Base-by-base conservation (phyloP, 2,888 invertebrate genomes). In the Dynastes tityus region DNA sequence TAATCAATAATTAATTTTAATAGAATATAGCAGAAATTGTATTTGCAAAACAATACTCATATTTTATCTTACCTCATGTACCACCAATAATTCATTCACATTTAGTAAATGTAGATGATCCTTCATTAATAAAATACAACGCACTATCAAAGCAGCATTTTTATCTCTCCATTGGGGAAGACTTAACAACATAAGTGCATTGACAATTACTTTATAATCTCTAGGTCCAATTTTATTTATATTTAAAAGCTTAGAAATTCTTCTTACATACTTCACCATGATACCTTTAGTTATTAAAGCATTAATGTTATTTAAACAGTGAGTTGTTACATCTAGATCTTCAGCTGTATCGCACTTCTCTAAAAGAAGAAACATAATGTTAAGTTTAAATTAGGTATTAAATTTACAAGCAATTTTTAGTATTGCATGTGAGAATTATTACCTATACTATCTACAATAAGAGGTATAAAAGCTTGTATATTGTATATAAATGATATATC, bases 141-240 rank as follows among this genome's bases (percentile, higher is more conserved):
- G 82, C 2, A 89, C 85, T 71, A 89, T 89, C 1, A 90, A 76
- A 0, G 71, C 55, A 0, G 86, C 82, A 81, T 89, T 88, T 22
- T 85, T 82, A 67, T 89, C 83, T 5, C 90, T 88, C 91, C 91
- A 91, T 2, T 85, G 83, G 1, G 90, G 88, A 81, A 88, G 85
- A 83, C 89, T 91, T 29, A 91, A 86, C 84, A 91, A 89, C 76
- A 88, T 81, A 3, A 87, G 80, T 58, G 86, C 84, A 83, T 87
- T 88, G 49, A 89, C 79, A 29, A 89, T 80, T 49, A 82, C 75
- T 79, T 83, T 82, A 71, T 83, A 82, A 80, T 87, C 80, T 5
- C 80, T 75, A 13, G 82, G 81, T 63, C 83, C 85, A 2, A 90
- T 80, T 4, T 82, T 80, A 4, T 86, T 84, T 0, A 80, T 80